phyloP scores from a whole-genome alignment of 2,113 vertebrate genomes.

The Corythoichthys haematopterus region DNA sequence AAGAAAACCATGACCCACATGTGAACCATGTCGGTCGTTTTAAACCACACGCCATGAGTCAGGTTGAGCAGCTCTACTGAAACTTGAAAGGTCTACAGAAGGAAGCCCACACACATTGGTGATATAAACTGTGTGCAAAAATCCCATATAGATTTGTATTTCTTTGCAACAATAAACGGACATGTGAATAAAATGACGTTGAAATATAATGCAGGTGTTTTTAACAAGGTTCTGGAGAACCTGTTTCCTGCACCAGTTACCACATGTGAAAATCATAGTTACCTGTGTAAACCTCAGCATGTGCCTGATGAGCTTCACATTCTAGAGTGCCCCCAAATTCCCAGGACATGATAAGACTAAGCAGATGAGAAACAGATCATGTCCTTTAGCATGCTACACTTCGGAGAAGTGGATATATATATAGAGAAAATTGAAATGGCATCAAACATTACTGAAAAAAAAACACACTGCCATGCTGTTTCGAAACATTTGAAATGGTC shows the following conservation, averaged over 20 bases:
- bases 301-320: slow-evolving; percentile 42
- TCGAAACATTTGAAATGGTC: slow-evolving; percentile 37
- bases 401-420: neutral
- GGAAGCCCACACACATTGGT: slow-evolving; percentile 34
- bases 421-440: slow-evolving; percentile 7
- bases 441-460: slow-evolving; percentile 20
- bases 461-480: slow-evolving; percentile 37
- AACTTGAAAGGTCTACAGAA: slow-evolving; percentile 15
- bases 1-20: slow-evolving; percentile 40
- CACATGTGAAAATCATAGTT: slow-evolving; percentile 43
- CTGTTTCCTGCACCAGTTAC: slow-evolving; percentile 14
- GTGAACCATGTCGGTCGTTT: slow-evolving; percentile 47
- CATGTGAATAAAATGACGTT: neutral
- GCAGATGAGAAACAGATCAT: slow-evolving; percentile 55
- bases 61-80: slow-evolving; percentile 22
- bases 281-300: slow-evolving; percentile 24
- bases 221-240: slow-evolving; percentile 11
- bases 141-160: slow-evolving; percentile 23
- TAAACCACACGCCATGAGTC: slow-evolving; percentile 32
- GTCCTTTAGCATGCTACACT: slow-evolving; percentile 9
- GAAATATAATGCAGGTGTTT: slow-evolving; percentile 31
- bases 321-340: slow-evolving; percentile 34
- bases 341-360: slow-evolving; percentile 41
- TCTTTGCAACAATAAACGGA: slow-evolving; percentile 19
- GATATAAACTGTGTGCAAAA: slow-evolving; percentile 6